Percentiles rank a stretch among this genome's conserved stretches.
Evolutionary conservation across 2,797 vertebrate species (phyloP).

Genomic region (Chloroceryle inda): DNA sequence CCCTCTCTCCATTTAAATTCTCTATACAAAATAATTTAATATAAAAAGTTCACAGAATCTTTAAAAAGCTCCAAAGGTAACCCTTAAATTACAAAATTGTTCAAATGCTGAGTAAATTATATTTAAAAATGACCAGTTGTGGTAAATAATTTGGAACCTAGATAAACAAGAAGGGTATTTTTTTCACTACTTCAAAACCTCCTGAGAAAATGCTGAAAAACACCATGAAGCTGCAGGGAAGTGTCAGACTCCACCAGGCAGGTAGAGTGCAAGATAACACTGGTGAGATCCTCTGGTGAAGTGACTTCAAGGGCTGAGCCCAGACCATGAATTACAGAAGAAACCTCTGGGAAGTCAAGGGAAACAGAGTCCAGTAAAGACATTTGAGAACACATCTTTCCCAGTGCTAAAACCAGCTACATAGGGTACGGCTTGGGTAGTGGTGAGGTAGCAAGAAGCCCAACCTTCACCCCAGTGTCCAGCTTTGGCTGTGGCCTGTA

Average conservation of each 20-base stretch:
- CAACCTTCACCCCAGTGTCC: neutral
- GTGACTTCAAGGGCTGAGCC: rapidly evolving
- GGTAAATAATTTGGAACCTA: conserved; percentile 28
- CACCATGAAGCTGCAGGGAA: neutral
- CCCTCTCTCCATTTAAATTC: neutral
- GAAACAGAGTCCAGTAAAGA: neutral
- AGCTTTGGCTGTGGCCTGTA: neutral
- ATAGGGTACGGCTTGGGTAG: neutral
- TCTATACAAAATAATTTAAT: neutral
- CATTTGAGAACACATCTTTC: neutral
- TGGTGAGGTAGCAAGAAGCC: neutral
- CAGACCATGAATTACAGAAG: neutral
- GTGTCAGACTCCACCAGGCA: neutral
- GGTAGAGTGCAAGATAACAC: neutral
- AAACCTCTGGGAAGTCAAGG: neutral
- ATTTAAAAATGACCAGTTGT: neutral
- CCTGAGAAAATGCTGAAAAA: conserved; percentile 39
- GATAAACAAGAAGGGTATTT: conserved; percentile 25
- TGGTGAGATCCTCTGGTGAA: neutral
- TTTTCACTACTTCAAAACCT: conserved; percentile 1
- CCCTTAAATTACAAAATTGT: neutral
- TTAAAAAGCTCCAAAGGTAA: neutral
- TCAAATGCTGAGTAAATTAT: neutral
- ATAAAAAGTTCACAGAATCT: neutral
- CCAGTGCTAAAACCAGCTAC: neutral